A percentile compares a stretch with the other conserved stretches of the same genome.
phyloP scores from a whole-genome alignment of 2,113 vertebrate species.

The Semnornis frantzii region DNA sequence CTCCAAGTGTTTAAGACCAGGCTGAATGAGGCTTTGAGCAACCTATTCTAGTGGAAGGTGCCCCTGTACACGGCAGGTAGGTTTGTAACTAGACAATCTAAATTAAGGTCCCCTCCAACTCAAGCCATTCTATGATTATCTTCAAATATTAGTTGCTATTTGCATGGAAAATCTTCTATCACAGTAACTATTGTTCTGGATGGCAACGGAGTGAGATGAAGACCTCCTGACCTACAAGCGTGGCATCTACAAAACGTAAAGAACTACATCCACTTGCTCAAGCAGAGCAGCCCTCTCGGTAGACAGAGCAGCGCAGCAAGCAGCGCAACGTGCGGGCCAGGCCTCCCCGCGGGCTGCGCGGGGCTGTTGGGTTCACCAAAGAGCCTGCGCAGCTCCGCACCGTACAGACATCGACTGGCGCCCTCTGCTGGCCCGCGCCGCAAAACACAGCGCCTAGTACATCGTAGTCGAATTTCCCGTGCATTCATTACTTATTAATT shows the following conservation, averaged over 20 bases:
- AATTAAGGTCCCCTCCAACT: no score
- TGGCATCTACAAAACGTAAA: not conserved
- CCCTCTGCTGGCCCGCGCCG: conserved; percentile 40
- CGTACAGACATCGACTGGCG: not conserved
- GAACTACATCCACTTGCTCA: not conserved
- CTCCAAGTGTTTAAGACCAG: no score
- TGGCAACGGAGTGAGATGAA: not conserved
- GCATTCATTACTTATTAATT: no score
- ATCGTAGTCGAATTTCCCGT: not conserved
- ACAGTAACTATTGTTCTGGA: not conserved
- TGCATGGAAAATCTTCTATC: not conserved
- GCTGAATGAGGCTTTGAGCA: no score
- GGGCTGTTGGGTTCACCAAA: not conserved
- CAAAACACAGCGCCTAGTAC: not conserved
- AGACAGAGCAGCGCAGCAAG: not conserved
- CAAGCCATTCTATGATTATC: not conserved
- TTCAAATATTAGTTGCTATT: not conserved
- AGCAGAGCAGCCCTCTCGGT: not conserved
- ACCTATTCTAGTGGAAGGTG: no score
- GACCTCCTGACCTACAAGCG: not conserved
- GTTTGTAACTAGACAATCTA: no score
- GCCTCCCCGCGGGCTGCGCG: not conserved
- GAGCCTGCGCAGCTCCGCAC: not conserved
- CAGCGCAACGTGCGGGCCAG: not conserved
- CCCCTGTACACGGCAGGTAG: no score